Evolutionary conservation across 1,140 invertebrate genomes (phyloP), one percentile per base, ranked within the genome.

Genomic region (Drosophila watanabei): DNA sequence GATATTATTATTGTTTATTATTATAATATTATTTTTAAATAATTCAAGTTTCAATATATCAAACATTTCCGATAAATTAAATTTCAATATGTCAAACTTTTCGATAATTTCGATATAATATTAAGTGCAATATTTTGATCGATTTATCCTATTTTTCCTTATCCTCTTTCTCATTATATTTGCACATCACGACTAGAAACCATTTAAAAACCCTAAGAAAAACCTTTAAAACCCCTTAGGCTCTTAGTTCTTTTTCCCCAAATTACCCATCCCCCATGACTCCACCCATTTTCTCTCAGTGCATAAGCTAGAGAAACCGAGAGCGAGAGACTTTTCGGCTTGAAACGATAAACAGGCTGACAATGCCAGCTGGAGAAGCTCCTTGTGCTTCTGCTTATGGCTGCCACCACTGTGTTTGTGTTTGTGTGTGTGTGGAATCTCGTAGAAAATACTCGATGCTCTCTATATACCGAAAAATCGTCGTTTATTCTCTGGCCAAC

Each of bases 321-420:
- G 63, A 41, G 60, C 54, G 37, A 32, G 59, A 72, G 83, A 78
- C 84, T 84, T 88, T 72, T 64, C 85, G 69, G 75, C 84, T 80
- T 78, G 49, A 75, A 80, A 76, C 84, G 84, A 87, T 87, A 88
- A 87, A 79, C 71, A 88, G 84, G 76, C 83, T 65, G 78, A 77
- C 73, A 87, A 78, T 88, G 76, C 70, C 80, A 88, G 86, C 75
- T 59, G 46, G 61, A 77, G 62, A 60, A 71, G 64, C 63, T 69
- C 32, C 64, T 69, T 28, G 37, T 56, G 39, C 68, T 56, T 16
- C 63, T 56, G 39, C 68, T 71, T 71, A 71, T 52, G 51, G 28
- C 62, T 64, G 49, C 49, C 61, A 56, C 13, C 20, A 48, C 20
- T 54, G 10, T 45, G 2, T 43, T n/a, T 20, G 24, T 24, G 24